Evolutionary conservation across 2,888 invertebrate genomes (phyloP), one percentile per base, ranked within the genome.

Genomic region (Protodeltote pygarga): DNA sequence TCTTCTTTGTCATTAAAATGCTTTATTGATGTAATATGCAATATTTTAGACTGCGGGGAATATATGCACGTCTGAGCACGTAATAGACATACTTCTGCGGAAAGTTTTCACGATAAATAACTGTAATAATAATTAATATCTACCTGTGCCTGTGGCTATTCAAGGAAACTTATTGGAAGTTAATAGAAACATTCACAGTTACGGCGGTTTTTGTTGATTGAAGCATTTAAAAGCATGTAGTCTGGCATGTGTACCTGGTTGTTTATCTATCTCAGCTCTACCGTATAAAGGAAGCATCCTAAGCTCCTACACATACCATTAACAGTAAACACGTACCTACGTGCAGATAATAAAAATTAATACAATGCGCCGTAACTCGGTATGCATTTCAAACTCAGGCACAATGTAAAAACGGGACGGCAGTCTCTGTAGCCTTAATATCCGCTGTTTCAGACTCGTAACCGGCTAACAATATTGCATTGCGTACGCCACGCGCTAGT

Each of bases 401-500:
- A 82, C 83, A 87, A 82, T 85, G 84, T 87, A 87, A 87, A 89
- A 89, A 89, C 82, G 81, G 83, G 66, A 77, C 79, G 77, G 71
- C 76, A 72, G 81, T 83, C 79, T 76, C 79, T 84, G 84, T 85
- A 84, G 88, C 87, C 88, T 89, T 91, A 89, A 90, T 90, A 89
- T 89, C 90, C 89, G 89, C 85, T 85, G 89, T 89, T 89, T 83
- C 85, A 89, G 85, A 82, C 89, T 89, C 87, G 86, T 86, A 89
- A 88, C 88, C 84, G 83, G 87, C 88, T 89, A 90, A 91, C 91
- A 90, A 90, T 92, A 91, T 92, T 91, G 91, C 89, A 83, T 89
- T 91, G 91, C 91, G 91, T 92, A 89, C 88, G 81, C 83, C 84
- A 89, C 91, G 89, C 91, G 91, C 86, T 91, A 89, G 89, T 90